Evolutionary conservation across 2,888 invertebrate species (phyloP).

Genomic region (Dastarcus helophoroides): DNA sequence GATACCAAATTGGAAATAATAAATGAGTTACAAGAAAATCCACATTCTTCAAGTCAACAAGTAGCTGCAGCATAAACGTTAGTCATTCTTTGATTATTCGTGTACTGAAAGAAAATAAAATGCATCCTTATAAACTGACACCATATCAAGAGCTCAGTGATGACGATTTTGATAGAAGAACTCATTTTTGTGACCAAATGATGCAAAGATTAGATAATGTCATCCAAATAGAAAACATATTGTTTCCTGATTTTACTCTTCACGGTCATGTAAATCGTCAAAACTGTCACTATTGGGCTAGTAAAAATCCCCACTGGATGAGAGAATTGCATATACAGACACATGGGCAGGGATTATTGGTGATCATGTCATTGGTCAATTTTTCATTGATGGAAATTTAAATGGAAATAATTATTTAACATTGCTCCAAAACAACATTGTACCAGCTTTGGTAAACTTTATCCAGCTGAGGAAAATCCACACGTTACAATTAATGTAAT

Average conservation of each 20-base stretch:
- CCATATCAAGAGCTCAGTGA: constrained; percentile 4
- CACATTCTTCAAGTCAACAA: constrained; percentile 6
- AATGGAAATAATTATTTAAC: constrained; percentile 7
- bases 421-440: constrained; percentile 6
- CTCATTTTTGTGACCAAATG: constrained; percentile 7
- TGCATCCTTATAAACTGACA: constrained; percentile 5
- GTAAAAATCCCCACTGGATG: constrained; percentile 7
- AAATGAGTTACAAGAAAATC: constrained; percentile 6
- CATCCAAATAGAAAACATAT: constrained; percentile 1
- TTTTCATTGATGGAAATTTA: constrained; percentile 7
- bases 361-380: constrained; percentile 5
- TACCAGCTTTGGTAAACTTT: not conserved
- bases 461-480: constrained; percentile 3
- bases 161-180: constrained; percentile 6
- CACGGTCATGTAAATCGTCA: constrained; percentile 7
- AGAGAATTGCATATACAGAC: constrained; percentile 6
- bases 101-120: constrained; percentile 6
- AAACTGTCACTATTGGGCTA: constrained; percentile 7
- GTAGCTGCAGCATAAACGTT: constrained; percentile 4
- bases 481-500: constrained; percentile 3
- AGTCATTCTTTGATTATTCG: constrained; percentile 6
- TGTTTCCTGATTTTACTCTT: constrained; percentile 8
- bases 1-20: constrained; percentile 6
- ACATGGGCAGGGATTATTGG: constrained; percentile 6
- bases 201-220: constrained; percentile 5